Evolutionary conservation across 2,797 vertebrate genomes (phyloP), one percentile per base, ranked within the genome.

Genomic region (Poecilia wingei): DNA sequence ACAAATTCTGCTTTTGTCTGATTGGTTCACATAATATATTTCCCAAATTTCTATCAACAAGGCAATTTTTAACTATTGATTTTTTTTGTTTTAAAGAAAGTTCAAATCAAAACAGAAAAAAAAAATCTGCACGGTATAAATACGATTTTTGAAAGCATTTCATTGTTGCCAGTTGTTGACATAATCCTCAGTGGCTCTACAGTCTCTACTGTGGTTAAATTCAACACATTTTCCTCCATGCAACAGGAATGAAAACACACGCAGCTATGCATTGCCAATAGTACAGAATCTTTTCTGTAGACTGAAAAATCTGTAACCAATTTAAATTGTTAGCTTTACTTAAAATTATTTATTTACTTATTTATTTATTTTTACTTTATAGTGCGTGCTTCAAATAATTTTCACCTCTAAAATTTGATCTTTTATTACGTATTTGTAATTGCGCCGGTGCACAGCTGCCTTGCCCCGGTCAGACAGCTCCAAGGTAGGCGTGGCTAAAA

Each of bases 121-220:
- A 20, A 20, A 36, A 36, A 1, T 36, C 31, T 64, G 31, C 1
- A 64, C 36, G 16, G 16, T 33, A 36, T 16, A 20, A 64, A 28
- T 59, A 18, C 20, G 14, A 33, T 36, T 64, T 64, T 64, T 64
- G 14, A 20, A 36, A 53, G 22, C 46, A 10, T 69, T 49, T 68
- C 3, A 28, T n/a, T 49, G 28, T 16, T 41, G 36, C 45, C 25
- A 20, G 12, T 41, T 79, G 10, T 25, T 53, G 6, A 18, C 18
- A 33, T 18, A 10, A 61, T 61, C 28, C 3, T 64, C n/a, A 55
- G 12, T 14, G 28, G 41, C 51, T 77, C 25, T 13, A 28, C 20
- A 71, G 39, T 39, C 39, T 72, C 69, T 72, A 0, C 33, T 51
- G 55, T 45, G 10, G n/a, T 73, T 79, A 18, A 66, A 73, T 73